Conservation (phyloP, 2,888 invertebrate genomes). For the Harpalus rufipes region DNA sequence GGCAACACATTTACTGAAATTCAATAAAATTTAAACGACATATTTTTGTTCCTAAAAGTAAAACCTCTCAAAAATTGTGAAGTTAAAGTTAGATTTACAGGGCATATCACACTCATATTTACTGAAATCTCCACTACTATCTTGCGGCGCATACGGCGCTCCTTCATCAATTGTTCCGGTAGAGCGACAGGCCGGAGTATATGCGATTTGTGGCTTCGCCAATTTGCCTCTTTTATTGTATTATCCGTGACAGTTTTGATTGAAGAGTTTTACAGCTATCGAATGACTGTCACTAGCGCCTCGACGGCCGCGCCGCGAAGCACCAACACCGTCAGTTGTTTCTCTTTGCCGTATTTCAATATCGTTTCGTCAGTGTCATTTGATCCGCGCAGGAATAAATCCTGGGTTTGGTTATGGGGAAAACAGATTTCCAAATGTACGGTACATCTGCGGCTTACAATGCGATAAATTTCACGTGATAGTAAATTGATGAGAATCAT, state of each 20-base stretch:
- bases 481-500: slow-evolving; percentile 65
- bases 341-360: slow-evolving; percentile 58
- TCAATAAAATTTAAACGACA: slow-evolving; percentile 32
- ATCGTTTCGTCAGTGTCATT: slow-evolving; percentile 58
- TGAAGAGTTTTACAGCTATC: slow-evolving; percentile 64
- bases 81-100: slow-evolving; percentile 6
- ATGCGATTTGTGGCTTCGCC: slow-evolving; percentile 42
- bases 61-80: background rate
- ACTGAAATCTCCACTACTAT: slow-evolving; percentile 9
- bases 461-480: slow-evolving; percentile 64
- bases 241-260: slow-evolving; percentile 65
- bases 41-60: background rate
- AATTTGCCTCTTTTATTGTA: slow-evolving; percentile 58
- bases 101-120: background rate
- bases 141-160: background rate
- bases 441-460: slow-evolving; percentile 64
- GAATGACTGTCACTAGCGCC: slow-evolving; percentile 57
- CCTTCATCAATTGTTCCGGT: slow-evolving; percentile 33
- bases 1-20: background rate
- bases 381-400: slow-evolving; percentile 39
- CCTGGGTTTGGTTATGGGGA: slow-evolving; percentile 41
- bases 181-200: slow-evolving; percentile 28
- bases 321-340: slow-evolving; percentile 24
- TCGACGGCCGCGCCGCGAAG: background rate
- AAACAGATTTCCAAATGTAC: slow-evolving; percentile 49